phyloP scores from a whole-genome alignment of 2,888 invertebrate genomes.

The Lymantria dispar region DNA sequence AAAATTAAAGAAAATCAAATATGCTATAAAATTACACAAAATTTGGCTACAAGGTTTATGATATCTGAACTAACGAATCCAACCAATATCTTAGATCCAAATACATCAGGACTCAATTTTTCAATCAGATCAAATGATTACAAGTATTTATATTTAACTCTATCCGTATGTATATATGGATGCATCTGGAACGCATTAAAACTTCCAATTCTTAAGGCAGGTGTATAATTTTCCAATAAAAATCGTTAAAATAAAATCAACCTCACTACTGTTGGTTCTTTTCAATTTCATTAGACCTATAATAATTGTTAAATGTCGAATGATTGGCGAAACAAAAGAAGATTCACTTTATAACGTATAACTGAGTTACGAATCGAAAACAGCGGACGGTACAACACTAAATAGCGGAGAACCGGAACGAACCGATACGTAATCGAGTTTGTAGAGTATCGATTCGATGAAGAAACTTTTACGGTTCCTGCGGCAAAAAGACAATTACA shows the following conservation, averaged over 20 bases:
- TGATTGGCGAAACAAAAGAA: slow-evolving; percentile 42
- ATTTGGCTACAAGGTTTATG: too few relatives aligned
- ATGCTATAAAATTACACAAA: too few relatives aligned
- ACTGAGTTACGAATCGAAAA: slow-evolving; percentile 48
- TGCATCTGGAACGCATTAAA: too few relatives aligned
- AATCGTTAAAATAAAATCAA: slow-evolving; percentile 19
- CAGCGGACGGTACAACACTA: slow-evolving; percentile 39
- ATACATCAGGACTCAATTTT: too few relatives aligned
- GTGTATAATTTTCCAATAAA: too few relatives aligned
- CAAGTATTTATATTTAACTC: too few relatives aligned
- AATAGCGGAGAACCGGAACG: slow-evolving; percentile 37
- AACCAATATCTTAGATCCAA: too few relatives aligned
- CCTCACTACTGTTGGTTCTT: slow-evolving; percentile 21
- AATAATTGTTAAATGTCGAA: slow-evolving; percentile 30
- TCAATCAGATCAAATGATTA: too few relatives aligned
- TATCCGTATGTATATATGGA: too few relatives aligned
- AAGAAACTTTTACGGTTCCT: slow-evolving; percentile 36
- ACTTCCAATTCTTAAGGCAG: too few relatives aligned
- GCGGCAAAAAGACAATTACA: slow-evolving; percentile 33
- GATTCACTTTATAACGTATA: slow-evolving; percentile 38
- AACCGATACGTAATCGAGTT: slow-evolving; percentile 44
- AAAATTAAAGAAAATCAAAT: too few relatives aligned
- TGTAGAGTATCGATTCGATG: slow-evolving; percentile 32
- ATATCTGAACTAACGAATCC: too few relatives aligned
- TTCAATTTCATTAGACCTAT: slow-evolving; percentile 35